phyloP scores from a whole-genome alignment of 1,140 invertebrate genomes.

The Pogonomyrmex californicus region DNA sequence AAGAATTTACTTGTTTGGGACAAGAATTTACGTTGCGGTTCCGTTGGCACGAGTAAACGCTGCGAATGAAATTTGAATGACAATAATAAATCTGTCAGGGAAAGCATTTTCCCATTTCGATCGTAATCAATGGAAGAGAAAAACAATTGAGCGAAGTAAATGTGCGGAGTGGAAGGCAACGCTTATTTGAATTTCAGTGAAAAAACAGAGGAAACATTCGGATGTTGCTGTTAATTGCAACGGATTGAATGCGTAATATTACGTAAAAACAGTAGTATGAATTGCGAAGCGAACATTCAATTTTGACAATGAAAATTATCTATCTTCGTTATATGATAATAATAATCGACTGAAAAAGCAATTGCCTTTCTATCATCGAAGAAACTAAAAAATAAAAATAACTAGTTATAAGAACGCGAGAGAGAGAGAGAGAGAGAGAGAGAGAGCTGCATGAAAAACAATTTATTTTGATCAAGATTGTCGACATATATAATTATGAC shows the following conservation, averaged over 20 bases:
- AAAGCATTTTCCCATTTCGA: constrained; percentile 38
- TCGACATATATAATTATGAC: background rate
- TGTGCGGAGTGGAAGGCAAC: constrained; percentile 16
- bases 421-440: background rate
- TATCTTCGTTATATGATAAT: background rate
- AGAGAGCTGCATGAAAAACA: background rate
- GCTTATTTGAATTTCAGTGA: constrained; percentile 29
- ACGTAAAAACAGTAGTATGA: background rate
- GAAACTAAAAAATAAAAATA: constrained; percentile 11
- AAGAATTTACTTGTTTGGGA: constrained; percentile 57
- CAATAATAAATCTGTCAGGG: constrained; percentile 61
- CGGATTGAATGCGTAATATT: background rate
- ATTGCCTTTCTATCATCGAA: background rate
- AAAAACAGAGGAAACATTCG: constrained; percentile 27
- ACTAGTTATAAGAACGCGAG: background rate
- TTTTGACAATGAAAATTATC: background rate
- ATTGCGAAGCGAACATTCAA: background rate
- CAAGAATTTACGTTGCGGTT: constrained; percentile 57
- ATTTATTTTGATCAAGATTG: background rate
- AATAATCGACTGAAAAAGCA: background rate
- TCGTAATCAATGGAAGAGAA: constrained; percentile 46
- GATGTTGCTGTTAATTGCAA: constrained; percentile 25
- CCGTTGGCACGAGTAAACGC: constrained; percentile 38
- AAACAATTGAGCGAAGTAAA: constrained; percentile 43
- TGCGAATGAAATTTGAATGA: constrained; percentile 59